These are phyloP conservation scores for Schizothorax lantsangensis DNA, from an alignment of 2,797 vertebrate species.

Conservation along the genomic window DNA sequence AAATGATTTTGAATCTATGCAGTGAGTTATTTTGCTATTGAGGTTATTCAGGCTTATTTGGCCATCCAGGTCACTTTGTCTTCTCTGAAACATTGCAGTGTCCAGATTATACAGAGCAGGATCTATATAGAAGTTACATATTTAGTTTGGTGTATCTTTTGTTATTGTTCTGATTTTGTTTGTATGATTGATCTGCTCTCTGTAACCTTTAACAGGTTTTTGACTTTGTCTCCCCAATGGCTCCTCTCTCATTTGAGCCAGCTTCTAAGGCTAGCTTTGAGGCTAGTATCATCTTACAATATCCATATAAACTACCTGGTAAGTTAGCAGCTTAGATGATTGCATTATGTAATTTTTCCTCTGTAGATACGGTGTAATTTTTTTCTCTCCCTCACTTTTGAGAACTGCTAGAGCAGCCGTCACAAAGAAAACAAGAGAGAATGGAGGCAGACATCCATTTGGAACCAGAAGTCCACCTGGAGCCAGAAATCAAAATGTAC, in stretches of 20 bases:
- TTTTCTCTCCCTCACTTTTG: neutral
- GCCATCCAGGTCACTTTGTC: neutral
- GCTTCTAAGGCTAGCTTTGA: slow-evolving; percentile 73
- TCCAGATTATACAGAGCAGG: neutral
- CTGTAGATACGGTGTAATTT: neutral
- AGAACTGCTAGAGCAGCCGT: slow-evolving; percentile 57
- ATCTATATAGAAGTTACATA: neutral
- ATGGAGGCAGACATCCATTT: neutral
- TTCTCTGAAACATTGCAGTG: neutral
- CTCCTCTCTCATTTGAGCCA: slow-evolving; percentile 76
- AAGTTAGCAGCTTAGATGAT: slow-evolving; percentile 18
- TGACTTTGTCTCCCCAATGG: slow-evolving; percentile 77
- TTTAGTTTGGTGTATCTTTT: neutral
- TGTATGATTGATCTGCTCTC: neutral
- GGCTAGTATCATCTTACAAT: slow-evolving; percentile 70
- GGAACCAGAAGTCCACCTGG: neutral
- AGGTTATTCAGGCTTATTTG: no score
- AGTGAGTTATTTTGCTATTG: no score
- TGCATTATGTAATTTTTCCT: neutral
- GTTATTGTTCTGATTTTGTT: neutral
- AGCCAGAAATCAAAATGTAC: slow-evolving; percentile 1
- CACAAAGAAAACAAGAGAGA: slow-evolving; percentile 26
- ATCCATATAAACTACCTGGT: slow-evolving; percentile 76
- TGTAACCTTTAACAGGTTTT: slow-evolving; percentile 72
- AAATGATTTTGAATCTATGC: neutral